Evolutionary conservation across 2,888 invertebrate species (phyloP), one percentile per base, ranked within the genome.

Genomic region (Anticlea derivata): DNA sequence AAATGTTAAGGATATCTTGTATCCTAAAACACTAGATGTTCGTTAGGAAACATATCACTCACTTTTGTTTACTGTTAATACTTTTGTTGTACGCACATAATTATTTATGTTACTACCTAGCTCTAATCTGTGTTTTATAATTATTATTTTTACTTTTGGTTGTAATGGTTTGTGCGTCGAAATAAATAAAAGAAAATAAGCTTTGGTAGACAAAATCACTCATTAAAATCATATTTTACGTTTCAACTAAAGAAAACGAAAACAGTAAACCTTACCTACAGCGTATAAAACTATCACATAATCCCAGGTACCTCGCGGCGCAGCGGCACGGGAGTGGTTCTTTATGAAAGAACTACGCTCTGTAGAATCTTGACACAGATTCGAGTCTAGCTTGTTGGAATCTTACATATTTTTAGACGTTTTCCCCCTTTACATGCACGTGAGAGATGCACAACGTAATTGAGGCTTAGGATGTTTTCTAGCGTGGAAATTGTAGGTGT

Each of bases 341-440:
- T 52, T 58, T 59, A 47, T 48, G 48, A 59, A 55, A 59, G 56
- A 59, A 55, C 57, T 49, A 46, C 50, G 30, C 48, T 44, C 43
- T 30, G 50, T 47, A 50, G 41, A 38, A 37, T 50, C 62, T 58
- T 60, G 58, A 62, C 62, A 62, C 58, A 59, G 54, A 60, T 60
- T 54, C 35, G 24, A 49, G 41, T 47, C 41, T 45, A 22, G 54
- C 54, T 58, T 40, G 55, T 54, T 50, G 50, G 49, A 37, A 34
- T 50, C 48, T n/a, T 43, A 41, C 47, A 50, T 54, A 57, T 55
- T 59, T 61, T 61, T 53, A 59, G 40, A 52, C 44, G 43, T 49
- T 55, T 58, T 49, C 31, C 24, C 23, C 20, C 44, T 40, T 50
- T 51, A 45, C 46, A 38, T 31, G 11, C 30, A 43, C 47, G 31